Conservation (phyloP, 2,888 invertebrate genomes). For the Pelosia muscerda region DNA sequence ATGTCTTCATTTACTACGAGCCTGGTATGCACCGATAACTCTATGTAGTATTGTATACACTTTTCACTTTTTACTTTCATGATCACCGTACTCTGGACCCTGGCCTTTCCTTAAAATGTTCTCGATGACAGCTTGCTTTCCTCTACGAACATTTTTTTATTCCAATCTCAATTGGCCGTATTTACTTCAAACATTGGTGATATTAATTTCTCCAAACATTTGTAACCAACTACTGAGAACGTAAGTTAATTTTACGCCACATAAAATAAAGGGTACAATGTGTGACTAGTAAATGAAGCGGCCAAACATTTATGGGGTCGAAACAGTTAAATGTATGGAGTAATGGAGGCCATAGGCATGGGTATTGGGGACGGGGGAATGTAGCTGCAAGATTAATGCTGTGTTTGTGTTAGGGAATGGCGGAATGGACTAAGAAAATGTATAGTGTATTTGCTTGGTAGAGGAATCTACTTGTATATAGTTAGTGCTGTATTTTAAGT, state of each 20-base stretch:
- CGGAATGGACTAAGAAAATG: constrained; percentile 12
- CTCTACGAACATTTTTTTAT: too few relatives aligned
- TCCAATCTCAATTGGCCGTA: background rate
- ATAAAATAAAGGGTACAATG: constrained; percentile 46
- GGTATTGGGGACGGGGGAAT: constrained; percentile 32
- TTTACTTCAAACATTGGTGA: constrained; percentile 11
- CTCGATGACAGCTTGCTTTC: too few relatives aligned
- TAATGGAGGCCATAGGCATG: constrained; percentile 23
- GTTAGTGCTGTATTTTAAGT: background rate
- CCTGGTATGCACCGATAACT: too few relatives aligned
- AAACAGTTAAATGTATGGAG: constrained; percentile 38
- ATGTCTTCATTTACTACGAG: too few relatives aligned
- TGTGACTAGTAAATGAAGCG: constrained; percentile 48
- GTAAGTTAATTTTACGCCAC: constrained; percentile 52
- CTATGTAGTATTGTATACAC: too few relatives aligned
- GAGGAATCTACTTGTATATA: background rate
- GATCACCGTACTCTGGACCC: too few relatives aligned
- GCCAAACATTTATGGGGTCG: constrained; percentile 45
- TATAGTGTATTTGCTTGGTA: constrained; percentile 8
- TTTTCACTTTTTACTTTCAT: too few relatives aligned
- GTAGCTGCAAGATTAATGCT: constrained; percentile 44
- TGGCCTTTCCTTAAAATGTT: too few relatives aligned
- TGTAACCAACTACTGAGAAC: constrained; percentile 30
- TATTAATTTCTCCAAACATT: constrained; percentile 29
- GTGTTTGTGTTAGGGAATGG: constrained; percentile 38